Percentiles rank a stretch among this genome's conserved stretches.
These are phyloP conservation scores for Heliconius hermathena DNA, from an alignment of 1,140 invertebrate genomes.

Conservation along the genomic window DNA sequence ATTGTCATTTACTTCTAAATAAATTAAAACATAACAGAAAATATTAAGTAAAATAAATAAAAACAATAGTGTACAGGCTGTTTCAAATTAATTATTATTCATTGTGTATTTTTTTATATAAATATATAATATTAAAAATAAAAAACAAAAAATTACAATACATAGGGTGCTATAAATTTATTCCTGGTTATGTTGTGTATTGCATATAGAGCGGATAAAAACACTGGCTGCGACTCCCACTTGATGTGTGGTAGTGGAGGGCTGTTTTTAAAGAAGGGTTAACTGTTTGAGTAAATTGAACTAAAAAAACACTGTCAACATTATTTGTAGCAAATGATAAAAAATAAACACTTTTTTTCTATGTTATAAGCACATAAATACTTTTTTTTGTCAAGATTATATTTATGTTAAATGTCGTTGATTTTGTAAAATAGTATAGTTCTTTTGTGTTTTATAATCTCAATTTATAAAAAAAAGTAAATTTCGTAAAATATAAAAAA, in stretches of 20 bases:
- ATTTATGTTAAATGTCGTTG: too few species aligned
- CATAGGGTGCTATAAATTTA: slow-evolving; percentile 31
- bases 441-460: background rate
- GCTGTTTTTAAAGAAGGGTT: background rate
- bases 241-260: background rate
- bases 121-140: background rate
- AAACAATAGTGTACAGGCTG: background rate
- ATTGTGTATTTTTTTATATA: background rate
- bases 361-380: too few species aligned
- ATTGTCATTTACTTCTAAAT: slow-evolving; percentile 1
- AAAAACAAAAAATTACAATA: background rate
- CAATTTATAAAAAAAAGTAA: background rate
- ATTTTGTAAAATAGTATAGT: too few species aligned
- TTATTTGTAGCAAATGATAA: background rate
- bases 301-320: background rate
- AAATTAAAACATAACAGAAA: background rate
- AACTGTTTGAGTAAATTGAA: background rate
- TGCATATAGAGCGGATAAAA: slow-evolving; percentile 59
- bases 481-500: background rate
- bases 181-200: slow-evolving; percentile 65
- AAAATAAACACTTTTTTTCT: too few species aligned
- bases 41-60: background rate
- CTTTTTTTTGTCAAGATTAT: too few species aligned
- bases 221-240: slow-evolving; percentile 36
- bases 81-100: background rate